Evolutionary conservation across 2,888 invertebrate species (phyloP), one percentile per base, ranked within the genome.

Genomic region (Mesopsocus fuscifrons): DNA sequence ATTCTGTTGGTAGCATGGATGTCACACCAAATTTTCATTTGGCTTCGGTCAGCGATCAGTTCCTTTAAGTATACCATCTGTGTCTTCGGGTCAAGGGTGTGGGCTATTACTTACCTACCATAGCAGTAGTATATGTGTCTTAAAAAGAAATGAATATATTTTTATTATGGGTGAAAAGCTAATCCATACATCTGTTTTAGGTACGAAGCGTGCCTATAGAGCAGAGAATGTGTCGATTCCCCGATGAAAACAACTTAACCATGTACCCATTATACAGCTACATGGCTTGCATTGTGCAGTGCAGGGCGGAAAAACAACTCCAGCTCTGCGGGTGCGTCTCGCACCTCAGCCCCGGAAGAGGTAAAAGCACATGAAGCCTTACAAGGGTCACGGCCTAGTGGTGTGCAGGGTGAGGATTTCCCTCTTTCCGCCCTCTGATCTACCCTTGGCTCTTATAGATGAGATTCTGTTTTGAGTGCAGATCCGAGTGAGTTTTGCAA

Each of bases 181-280:
- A 34, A n/a, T n/a, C n/a, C n/a, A 16, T 41, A 3, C 53, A 54
- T 34, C 45, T 51, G 2, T 13, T 32, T 21, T 51, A 62, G 55
- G 58, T 73, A 1, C 64, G 66, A 1, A 68, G 69, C 41, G 72
- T 77, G 0, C 67, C 69, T 5, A 61, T 73, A 0, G 55, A 65
- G 6, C 77, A 79, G 54, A 67, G 83, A 6, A 72, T 74, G 38
- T 83, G 83, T 52, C 71, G 74, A 8, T 82, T 78, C 54, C 63
- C 67, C 34, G 62, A 73, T 45, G 83, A 83, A 58, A 74, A 74
- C 41, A 55, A 54, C 34, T 60, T 70, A 8, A 65, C 70, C 20
- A 64, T 77, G 1, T 77, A 77, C 55, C 65, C 67, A 0, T 63
- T 66, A 45, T 82, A 82, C 54, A 80, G 79, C 34, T 78, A 74